A percentile compares a stretch with the other conserved stretches of the same genome.
These are phyloP conservation scores for Amphipyra tragopoginis DNA, from an alignment of 2,888 invertebrate species.

Conservation along the genomic window DNA sequence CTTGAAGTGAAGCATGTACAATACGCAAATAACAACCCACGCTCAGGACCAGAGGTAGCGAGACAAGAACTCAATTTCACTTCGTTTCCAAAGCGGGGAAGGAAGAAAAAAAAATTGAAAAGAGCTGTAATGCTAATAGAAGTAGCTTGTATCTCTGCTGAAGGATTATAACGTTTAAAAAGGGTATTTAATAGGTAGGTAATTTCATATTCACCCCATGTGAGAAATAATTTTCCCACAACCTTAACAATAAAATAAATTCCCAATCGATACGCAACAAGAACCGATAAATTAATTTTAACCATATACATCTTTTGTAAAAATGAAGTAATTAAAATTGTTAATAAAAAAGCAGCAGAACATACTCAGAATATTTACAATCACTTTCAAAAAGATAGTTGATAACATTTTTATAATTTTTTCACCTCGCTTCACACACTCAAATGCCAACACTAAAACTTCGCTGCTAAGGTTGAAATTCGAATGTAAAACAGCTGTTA, in stretches of 20 bases:
- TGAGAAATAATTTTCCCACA: neutral
- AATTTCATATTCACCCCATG: neutral
- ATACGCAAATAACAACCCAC: conserved; percentile 9
- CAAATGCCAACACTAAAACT: conserved; percentile 3
- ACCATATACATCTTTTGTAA: neutral
- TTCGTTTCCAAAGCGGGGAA: too few species aligned
- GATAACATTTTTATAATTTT: conserved; percentile 29
- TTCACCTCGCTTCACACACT: neutral
- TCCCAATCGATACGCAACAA: conserved; percentile 24
- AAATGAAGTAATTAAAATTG: conserved; percentile 30
- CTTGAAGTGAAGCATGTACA: conserved; percentile 3
- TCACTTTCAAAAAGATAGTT: conserved; percentile 39
- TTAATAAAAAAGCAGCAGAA: conserved; percentile 19
- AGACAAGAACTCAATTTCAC: neutral
- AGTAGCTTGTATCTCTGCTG: too few species aligned
- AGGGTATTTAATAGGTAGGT: too few species aligned
- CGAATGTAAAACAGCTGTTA: conserved; percentile 20
- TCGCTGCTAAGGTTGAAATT: conserved; percentile 32
- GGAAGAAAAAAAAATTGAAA: too few species aligned
- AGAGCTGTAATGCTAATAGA: too few species aligned
- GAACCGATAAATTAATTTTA: conserved; percentile 9
- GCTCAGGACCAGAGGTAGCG: neutral
- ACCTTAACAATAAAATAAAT: neutral
- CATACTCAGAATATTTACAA: conserved; percentile 25
- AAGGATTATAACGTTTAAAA: too few species aligned